Evolutionary conservation across 1,140 invertebrate genomes (phyloP), one percentile per base, ranked within the genome.

Genomic region (Forficula auricularia): DNA sequence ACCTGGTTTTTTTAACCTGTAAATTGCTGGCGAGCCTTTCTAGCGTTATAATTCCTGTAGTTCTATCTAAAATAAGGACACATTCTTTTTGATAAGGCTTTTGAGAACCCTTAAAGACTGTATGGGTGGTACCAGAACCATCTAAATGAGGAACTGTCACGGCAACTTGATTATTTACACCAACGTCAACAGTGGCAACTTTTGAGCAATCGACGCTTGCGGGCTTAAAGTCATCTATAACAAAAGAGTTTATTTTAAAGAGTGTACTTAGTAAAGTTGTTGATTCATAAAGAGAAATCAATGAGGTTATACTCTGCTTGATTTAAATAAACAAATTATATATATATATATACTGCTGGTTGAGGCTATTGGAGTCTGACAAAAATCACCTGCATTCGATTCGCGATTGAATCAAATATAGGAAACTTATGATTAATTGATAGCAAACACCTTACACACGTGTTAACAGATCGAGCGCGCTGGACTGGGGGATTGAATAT

Each of bases 191-290:
- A 15, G 70, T 79, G 15, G 88, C 87, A 63, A 82, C 79, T 66
- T 94, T 86, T 45, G 76, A 82, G 12, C 81, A 76, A 63, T 95
- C 90, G 31, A 95, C 85, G 55, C 88, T 94, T 2, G 90, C 90
- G 54, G 91, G 90, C 61, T 95, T 95, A 59, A 97, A 97, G 65
- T 97, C 90, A 83, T 88, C 86, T 91, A 61, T 40, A 75, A 72
- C 48, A 50, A 40, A 37, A n/a, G n/a, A n/a, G n/a, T n/a, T n/a
- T n/a, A n/a, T 48, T 46, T 27, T 48, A 45, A 42, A 33, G 45
- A 45, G 19, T 31, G 20, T 38, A 36, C 19, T 39, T n/a, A n/a
- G n/a, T n/a, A n/a, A n/a, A n/a, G n/a, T n/a, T n/a, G n/a, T n/a
- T n/a, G n/a, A n/a, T n/a, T n/a, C n/a, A n/a, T n/a, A n/a, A n/a